Base-by-base conservation (phyloP, 2,888 invertebrate genomes). In the Mesorhabditis sp. region DNA sequence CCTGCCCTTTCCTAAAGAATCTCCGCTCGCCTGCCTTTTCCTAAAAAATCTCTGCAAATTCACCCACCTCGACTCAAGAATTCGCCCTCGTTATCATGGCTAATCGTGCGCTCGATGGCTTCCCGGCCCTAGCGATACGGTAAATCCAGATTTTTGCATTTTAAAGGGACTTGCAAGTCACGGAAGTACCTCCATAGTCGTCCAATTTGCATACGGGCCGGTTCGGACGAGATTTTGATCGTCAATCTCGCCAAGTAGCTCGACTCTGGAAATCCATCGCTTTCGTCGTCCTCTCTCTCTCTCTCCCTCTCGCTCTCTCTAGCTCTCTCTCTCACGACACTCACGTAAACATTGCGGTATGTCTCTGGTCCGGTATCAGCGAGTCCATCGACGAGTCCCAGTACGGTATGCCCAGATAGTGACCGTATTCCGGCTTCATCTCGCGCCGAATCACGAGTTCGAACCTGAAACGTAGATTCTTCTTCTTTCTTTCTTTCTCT, bases 311-410 rank as follows among this genome's bases (percentile, higher is more conserved):
- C 58, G 7, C 58, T 50, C n/a, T 50, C n/a, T 50, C 10, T 13
- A 50, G n/a, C 7, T 13, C n/a, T 50, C n/a, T 13, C 2, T 50
- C n/a, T 50, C n/a, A 50, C 7, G n/a, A 13, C 10, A 50, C 58
- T 50, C 58, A 50, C 1, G 84, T 82, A 83, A 86, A 87, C 43
- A 86, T 79, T 5, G 86, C 80, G 0, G 86, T 86, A 50, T 86
- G 82, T 42, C 81, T 76, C 0, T 85, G 84, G 15, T 86, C 83
- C 0, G 83, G 84, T 1, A 87, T 77, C 43, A 75, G 71, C 41
- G 83, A 75, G 72, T 87, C 87, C 45, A 86, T 74, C 0, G 84
- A 83, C 10, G 83, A 83, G 76, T 87, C 87, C 86, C 86, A 87
- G 73, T 86, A 87, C 2, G 86, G 87, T 5, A 86, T 73, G n/a